Base-by-base conservation (phyloP, 2,888 invertebrate genomes). In the Drosophila macrospina region DNA sequence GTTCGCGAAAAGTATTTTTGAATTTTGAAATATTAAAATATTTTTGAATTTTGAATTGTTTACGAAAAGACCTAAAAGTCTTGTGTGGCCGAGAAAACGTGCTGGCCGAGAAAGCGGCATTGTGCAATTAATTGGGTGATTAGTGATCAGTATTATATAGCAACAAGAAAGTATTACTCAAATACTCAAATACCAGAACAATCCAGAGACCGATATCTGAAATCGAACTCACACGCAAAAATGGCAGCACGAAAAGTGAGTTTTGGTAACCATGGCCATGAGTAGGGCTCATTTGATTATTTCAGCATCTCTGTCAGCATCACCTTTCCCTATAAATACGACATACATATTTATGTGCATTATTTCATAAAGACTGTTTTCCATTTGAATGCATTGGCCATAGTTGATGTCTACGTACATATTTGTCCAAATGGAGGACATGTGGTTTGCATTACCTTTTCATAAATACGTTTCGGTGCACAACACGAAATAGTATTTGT, bases 181-280 rank as follows among this genome's bases (percentile, higher is more conserved):
- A 50, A 47, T 71, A 60, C 42, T 47, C 4, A 15, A 50, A 47
- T 7, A n/a, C 26, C 36, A 42, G 4, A 30, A 11, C 8, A 42
- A 34, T 7, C 41, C 20, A 50, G 50, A 6, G 15, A 15, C 11
- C 13, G 20, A 20, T 20, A 20, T 2, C 20, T 20, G 57, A 50
- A 39, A 34, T 6, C 42, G 10, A 13, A 15, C 30, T 51, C 60
- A 80, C n/a, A n/a, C n/a, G n/a, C n/a, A n/a, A n/a, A 78, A 71
- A 90, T 90, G 90, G 88, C 90, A 68, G 72, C 90, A 72, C 74
- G 78, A 74, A 90, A 88, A 81, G 90, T 90, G 76, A 90, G 90
- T 90, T 80, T 50, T 20, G 24, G 56, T 16, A 55, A 50, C 16
- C 3, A 32, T 2, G 20, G 15, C 8, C 20, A 5, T 1, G 4